A percentile compares a stretch with the other conserved stretches of the same genome.
Evolutionary conservation across 2,113 vertebrate species (phyloP).

Genomic region (Apodemus speciosus): DNA sequence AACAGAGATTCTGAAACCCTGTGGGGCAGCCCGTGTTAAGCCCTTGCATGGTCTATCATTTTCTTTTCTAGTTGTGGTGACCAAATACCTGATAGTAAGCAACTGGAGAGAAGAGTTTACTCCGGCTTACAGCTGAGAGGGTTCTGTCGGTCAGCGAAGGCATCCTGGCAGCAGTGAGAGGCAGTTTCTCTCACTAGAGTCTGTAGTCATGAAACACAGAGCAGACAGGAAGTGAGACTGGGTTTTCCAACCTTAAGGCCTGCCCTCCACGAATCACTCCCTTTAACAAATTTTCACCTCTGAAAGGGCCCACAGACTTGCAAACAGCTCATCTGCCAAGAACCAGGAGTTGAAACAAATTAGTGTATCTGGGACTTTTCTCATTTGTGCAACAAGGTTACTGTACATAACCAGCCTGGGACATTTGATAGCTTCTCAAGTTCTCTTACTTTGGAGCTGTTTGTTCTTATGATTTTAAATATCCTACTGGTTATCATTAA

Average conservation of each 20-base stretch:
- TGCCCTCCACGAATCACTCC: not conserved
- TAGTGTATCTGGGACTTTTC: not conserved
- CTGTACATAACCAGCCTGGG: not conserved
- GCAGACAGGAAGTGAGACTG: not conserved
- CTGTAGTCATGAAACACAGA: not conserved
- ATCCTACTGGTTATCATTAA: not conserved
- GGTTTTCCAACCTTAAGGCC: not conserved
- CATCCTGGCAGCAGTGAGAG: not conserved
- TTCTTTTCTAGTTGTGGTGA: not conserved
- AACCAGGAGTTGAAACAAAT: not conserved
- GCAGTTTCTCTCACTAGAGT: too few relatives aligned
- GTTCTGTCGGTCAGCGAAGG: not conserved
- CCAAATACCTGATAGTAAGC: not conserved
- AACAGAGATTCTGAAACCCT: not conserved
- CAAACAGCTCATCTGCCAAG: not conserved
- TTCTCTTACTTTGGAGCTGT: not conserved
- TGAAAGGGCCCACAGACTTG: not conserved
- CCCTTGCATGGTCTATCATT: not conserved
- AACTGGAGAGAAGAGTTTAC: not conserved
- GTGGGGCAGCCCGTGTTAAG: not conserved
- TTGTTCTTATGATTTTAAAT: not conserved
- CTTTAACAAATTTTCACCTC: too few relatives aligned
- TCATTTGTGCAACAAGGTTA: too few relatives aligned
- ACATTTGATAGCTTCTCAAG: not conserved
- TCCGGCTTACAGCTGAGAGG: not conserved